Conservation (phyloP, 2,113 vertebrate species). For the Paralichthys olivaceus region DNA sequence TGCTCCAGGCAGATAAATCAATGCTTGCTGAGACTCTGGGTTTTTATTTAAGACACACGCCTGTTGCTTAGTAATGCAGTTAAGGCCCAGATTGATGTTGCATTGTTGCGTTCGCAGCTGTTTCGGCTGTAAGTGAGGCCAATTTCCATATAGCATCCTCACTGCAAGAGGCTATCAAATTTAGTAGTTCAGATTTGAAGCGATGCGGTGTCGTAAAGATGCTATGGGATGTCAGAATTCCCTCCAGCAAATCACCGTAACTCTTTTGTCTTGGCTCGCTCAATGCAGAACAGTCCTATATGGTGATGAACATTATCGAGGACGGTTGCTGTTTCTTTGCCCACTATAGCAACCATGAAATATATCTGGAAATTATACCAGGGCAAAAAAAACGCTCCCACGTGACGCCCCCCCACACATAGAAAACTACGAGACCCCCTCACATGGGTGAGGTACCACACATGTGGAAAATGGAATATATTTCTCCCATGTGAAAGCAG, state of each 20-base stretch:
- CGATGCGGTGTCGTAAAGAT: background rate
- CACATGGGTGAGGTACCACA: background rate
- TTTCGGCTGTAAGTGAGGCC: background rate
- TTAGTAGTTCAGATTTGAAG: background rate
- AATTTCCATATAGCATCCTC: background rate
- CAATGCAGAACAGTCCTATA: background rate
- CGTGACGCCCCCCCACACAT: conserved; percentile 3
- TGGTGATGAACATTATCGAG: background rate
- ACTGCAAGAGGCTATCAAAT: background rate
- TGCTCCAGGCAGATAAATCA: conserved; percentile 19
- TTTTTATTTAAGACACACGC: conserved; percentile 13
- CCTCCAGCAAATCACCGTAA: background rate
- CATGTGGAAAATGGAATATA: conserved; percentile 1
- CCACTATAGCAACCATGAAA: conserved; percentile 5
- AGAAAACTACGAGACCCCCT: background rate
- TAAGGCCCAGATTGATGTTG: conserved; percentile 1
- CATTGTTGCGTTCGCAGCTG: conserved; percentile 4
- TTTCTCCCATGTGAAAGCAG: background rate
- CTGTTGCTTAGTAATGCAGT: conserved; percentile 30
- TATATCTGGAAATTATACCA: conserved; percentile 6
- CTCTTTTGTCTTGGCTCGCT: background rate
- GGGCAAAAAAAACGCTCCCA: conserved; percentile 16
- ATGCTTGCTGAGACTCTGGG: background rate
- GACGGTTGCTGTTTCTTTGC: conserved; percentile 1
- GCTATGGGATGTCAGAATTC: conserved; percentile 1